phyloP scores from a whole-genome alignment of 2,113 vertebrate genomes.

The Passer montanus region DNA sequence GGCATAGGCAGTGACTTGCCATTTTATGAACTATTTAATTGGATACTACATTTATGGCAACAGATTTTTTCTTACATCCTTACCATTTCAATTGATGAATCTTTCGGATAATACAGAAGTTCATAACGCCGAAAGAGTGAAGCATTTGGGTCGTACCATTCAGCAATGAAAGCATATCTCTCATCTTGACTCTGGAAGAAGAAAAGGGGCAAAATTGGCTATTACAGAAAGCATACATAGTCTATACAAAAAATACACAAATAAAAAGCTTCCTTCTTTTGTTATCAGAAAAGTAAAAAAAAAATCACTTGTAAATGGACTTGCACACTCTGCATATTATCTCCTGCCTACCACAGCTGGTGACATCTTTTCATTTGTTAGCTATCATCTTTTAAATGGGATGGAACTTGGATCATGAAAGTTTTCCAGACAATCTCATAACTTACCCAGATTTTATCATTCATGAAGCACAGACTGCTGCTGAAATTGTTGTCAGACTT shows the following conservation, averaged over 20 bases:
- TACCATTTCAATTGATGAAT: constrained; percentile 95
- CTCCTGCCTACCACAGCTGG: neutral
- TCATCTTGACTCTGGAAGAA: constrained; percentile 82
- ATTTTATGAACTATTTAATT: neutral
- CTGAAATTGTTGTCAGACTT: neutral
- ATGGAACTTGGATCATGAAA: neutral
- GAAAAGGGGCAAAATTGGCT: neutral
- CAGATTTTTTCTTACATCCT: neutral
- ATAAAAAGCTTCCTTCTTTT: neutral
- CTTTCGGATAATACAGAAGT: constrained; percentile 90
- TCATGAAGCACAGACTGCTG: neutral
- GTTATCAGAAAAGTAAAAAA: neutral
- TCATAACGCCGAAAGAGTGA: constrained; percentile 88
- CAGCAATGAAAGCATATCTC: constrained; percentile 88
- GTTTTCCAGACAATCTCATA: neutral
- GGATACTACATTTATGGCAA: neutral
- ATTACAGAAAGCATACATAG: neutral
- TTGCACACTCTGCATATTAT: neutral
- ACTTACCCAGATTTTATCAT: neutral
- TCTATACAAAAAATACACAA: neutral
- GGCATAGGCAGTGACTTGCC: neutral
- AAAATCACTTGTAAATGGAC: neutral
- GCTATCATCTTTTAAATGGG: neutral
- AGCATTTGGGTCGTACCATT: constrained; percentile 92
- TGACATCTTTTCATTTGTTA: neutral